Evolutionary conservation across 2,113 vertebrate genomes (phyloP).

Genomic region (Mirza zaza): DNA sequence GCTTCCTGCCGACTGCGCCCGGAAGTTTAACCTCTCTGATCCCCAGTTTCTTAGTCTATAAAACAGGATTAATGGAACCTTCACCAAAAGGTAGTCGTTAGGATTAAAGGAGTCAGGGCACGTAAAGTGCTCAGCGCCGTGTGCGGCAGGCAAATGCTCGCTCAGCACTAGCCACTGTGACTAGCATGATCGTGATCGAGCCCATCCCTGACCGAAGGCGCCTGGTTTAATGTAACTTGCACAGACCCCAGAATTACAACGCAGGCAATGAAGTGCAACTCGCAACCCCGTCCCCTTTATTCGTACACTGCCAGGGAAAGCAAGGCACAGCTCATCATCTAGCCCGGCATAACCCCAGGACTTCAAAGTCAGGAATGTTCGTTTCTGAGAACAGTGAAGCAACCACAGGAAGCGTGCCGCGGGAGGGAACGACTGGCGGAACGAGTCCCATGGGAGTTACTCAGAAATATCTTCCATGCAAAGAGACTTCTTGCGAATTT

Average conservation of each 20-base stretch:
- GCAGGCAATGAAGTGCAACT: conserved; percentile 5
- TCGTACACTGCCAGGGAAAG: conserved; percentile 60
- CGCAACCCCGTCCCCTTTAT: conserved; percentile 39
- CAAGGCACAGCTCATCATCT: conserved; percentile 64
- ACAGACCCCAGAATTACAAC: conserved; percentile 13
- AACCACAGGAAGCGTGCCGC: conserved; percentile 74
- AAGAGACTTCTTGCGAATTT: conserved; percentile 74
- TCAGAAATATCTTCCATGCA: conserved; percentile 77
- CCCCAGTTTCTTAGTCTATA: not conserved
- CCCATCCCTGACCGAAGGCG: not conserved
- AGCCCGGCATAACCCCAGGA: conserved; percentile 64
- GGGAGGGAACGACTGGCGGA: conserved; percentile 62
- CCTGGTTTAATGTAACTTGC: conserved; percentile 31
- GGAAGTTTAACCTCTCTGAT: not conserved
- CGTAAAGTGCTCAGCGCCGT: not conserved
- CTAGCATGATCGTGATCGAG: not conserved
- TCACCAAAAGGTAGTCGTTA: not conserved
- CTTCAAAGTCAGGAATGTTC: conserved; percentile 77
- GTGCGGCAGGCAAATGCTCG: not conserved
- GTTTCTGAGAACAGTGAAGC: conserved; percentile 75
- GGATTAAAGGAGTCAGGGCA: not conserved
- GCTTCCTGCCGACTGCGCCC: not conserved
- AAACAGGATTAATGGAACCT: not conserved
- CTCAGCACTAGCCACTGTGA: not conserved
- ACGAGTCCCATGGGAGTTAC: conserved; percentile 62